Evolutionary conservation across 2,888 invertebrate species (phyloP).

Genomic region (Epiperipatus broadwayi): DNA sequence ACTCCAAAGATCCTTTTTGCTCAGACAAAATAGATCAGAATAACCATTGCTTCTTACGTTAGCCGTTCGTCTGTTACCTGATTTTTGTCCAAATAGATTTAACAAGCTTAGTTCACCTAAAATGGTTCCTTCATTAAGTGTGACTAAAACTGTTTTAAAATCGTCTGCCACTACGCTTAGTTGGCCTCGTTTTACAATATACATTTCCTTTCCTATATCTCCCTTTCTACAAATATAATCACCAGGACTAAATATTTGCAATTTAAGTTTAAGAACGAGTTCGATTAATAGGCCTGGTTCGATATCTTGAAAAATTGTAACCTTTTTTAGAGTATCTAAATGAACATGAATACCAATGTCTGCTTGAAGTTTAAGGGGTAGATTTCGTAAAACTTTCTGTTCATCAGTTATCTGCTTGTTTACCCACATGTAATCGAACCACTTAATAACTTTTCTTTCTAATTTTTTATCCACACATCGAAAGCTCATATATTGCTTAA

Average conservation of each 20-base stretch:
- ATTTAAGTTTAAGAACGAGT: constrained; percentile 65
- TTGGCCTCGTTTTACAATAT: constrained; percentile 80
- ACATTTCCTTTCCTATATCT: constrained; percentile 95
- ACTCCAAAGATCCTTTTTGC: constrained; percentile 77
- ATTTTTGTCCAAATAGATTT: constrained; percentile 81
- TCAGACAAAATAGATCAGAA: constrained; percentile 82
- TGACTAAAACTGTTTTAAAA: constrained; percentile 63
- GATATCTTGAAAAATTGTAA: constrained; percentile 82
- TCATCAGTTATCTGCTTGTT: constrained; percentile 64
- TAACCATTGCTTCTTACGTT: constrained; percentile 78
- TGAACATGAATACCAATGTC: constrained; percentile 94
- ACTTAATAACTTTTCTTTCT: constrained; percentile 60
- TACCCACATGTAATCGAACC: constrained; percentile 93
- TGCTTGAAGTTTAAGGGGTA: constrained; percentile 82
- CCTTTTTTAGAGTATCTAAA: constrained; percentile 70
- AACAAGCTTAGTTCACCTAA: constrained; percentile 80
- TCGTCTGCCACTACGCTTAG: constrained; percentile 75
- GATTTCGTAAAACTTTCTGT: constrained; percentile 47
- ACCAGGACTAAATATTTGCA: constrained; percentile 84
- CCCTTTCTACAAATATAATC: constrained; percentile 92
- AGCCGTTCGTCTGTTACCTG: constrained; percentile 80
- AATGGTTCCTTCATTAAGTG: constrained; percentile 74
- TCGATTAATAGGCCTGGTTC: constrained; percentile 85
- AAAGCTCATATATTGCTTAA: constrained; percentile 90
- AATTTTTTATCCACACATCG: constrained; percentile 52